phyloP scores from a whole-genome alignment of 2,113 vertebrate genomes.

The Carettochelys insculpta region DNA sequence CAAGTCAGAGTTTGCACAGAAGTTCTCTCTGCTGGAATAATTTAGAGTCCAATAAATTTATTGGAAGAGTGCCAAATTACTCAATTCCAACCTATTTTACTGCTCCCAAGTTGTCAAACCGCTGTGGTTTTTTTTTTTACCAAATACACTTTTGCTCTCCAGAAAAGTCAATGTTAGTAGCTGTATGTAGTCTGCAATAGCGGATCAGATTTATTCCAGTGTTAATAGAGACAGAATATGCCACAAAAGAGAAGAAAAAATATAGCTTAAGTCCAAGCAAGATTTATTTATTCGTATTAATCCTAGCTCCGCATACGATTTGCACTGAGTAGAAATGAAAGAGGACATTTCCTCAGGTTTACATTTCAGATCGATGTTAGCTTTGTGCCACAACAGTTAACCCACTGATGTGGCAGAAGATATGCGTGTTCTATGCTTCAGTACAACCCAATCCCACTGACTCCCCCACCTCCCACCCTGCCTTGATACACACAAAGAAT shows the following conservation, averaged over 20 bases:
- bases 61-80: neutral
- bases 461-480: neutral
- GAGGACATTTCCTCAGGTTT: neutral
- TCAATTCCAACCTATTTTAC: neutral
- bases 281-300: neutral
- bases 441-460: neutral
- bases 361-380: neutral
- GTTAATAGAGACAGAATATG: neutral
- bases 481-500: neutral
- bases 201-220: neutral
- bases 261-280: neutral
- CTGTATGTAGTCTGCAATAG: constrained; percentile 7
- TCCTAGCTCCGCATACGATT: neutral
- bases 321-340: neutral
- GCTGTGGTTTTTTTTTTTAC: neutral
- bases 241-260: neutral
- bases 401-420: neutral
- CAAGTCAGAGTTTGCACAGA: neutral
- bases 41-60: neutral
- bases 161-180: neutral
- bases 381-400: neutral
- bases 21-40: neutral
- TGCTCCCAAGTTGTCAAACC: neutral
- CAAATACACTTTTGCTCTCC: neutral
- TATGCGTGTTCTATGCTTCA: neutral